These are phyloP conservation scores for Galerucella nymphaeae DNA, from an alignment of 2,888 invertebrate species.

Conservation along the genomic window DNA sequence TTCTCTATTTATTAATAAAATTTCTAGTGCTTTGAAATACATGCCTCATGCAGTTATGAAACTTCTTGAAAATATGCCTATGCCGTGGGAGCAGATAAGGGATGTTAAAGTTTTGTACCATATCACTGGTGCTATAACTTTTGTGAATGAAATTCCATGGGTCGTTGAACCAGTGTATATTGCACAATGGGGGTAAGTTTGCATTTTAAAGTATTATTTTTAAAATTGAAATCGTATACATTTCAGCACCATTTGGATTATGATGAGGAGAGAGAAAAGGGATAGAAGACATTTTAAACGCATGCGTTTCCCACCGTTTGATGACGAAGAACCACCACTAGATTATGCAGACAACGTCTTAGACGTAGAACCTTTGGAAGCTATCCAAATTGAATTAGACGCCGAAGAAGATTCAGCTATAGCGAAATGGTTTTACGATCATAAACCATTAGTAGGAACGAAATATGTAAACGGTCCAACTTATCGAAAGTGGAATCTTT, in stretches of 20 bases:
- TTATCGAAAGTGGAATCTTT: slow-evolving; percentile 95
- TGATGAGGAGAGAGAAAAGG: slow-evolving; percentile 99
- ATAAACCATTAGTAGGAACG: slow-evolving; percentile 93
- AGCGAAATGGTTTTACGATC: slow-evolving; percentile 98
- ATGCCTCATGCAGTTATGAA: slow-evolving; percentile 99
- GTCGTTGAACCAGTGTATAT: slow-evolving; percentile 99
- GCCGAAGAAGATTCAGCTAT: slow-evolving; percentile 92
- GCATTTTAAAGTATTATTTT: background rate
- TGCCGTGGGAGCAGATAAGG: slow-evolving; percentile 99
- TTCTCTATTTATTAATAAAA: no score
- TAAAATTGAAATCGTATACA: no score
- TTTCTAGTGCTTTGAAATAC: slow-evolving; percentile 89
- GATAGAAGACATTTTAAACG: slow-evolving; percentile 99
- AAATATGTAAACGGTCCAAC: slow-evolving; percentile 95
- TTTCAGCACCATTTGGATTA: slow-evolving; percentile 97
- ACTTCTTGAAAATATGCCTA: slow-evolving; percentile 99
- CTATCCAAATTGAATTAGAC: slow-evolving; percentile 98
- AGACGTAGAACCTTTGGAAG: slow-evolving; percentile 98
- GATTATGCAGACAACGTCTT: slow-evolving; percentile 99
- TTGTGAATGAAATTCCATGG: slow-evolving; percentile 99
- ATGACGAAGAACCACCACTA: slow-evolving; percentile 99
- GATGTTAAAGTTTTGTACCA: slow-evolving; percentile 98
- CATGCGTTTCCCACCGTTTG: slow-evolving; percentile 99
- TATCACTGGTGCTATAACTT: slow-evolving; percentile 99
- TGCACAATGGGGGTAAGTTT: slow-evolving; percentile 95